Conservation (phyloP, 2,113 vertebrate species). For the Mormyrus iriodes region DNA sequence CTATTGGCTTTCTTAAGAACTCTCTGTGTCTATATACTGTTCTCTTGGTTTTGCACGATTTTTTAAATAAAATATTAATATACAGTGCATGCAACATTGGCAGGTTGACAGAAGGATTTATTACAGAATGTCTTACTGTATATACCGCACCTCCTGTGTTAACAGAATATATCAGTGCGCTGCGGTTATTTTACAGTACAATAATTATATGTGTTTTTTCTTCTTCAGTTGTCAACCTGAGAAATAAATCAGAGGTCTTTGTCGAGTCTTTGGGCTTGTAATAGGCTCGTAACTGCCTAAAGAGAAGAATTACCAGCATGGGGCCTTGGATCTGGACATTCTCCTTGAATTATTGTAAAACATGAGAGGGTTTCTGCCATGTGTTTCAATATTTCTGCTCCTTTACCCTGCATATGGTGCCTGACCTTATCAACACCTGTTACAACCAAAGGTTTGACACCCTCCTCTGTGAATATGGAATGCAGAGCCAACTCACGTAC, state of each 20-base stretch:
- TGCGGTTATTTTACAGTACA: neutral
- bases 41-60: too few relatives aligned
- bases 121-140: neutral
- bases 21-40: too few relatives aligned
- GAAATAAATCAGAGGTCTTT: slow-evolving; percentile 43
- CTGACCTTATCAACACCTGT: slow-evolving; percentile 37
- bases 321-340: slow-evolving; percentile 44
- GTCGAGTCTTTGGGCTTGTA: slow-evolving; percentile 39
- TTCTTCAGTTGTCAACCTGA: slow-evolving; percentile 36
- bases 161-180: neutral
- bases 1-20: neutral
- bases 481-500: neutral
- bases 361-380: slow-evolving; percentile 40
- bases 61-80: neutral
- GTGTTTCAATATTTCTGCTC: slow-evolving; percentile 37
- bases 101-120: neutral
- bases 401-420: neutral
- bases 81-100: neutral
- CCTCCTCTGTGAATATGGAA: slow-evolving; percentile 45
- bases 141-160: neutral
- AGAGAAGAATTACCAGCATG: slow-evolving; percentile 45
- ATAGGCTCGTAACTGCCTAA: slow-evolving; percentile 42
- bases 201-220: neutral
- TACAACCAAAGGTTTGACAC: slow-evolving; percentile 40
- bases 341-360: slow-evolving; percentile 25